Percentiles rank a stretch among this genome's conserved stretches.
Evolutionary conservation across 2,113 vertebrate species (phyloP).

Genomic region (Actinemys pallida): DNA sequence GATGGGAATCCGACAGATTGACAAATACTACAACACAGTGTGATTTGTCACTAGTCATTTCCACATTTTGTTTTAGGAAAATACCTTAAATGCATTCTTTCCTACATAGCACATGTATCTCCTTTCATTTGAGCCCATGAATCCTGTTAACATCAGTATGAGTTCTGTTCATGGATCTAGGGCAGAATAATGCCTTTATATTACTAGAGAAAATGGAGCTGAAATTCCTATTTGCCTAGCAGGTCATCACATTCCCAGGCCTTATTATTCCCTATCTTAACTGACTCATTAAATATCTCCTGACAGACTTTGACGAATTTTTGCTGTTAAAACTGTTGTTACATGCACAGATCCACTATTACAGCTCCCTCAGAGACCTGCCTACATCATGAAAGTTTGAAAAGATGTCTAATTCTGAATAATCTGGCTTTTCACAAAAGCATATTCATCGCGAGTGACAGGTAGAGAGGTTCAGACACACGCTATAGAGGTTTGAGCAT

Average conservation of each 20-base stretch:
- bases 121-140: not conserved
- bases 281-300: constrained; percentile 69
- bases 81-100: not conserved
- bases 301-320: constrained; percentile 75
- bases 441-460: constrained; percentile 71
- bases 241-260: constrained; percentile 18
- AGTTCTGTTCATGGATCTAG: not conserved
- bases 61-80: not conserved
- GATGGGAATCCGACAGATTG: not conserved
- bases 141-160: constrained; percentile 6
- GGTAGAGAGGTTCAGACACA: constrained; percentile 33
- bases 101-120: not conserved
- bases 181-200: constrained; percentile 15
- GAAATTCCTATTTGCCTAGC: constrained; percentile 41
- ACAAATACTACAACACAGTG: not conserved
- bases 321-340: constrained; percentile 75
- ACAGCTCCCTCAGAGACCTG: constrained; percentile 57
- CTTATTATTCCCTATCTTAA: constrained; percentile 64
- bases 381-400: constrained; percentile 63
- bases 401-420: constrained; percentile 66
- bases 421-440: constrained; percentile 65
- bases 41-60: not conserved
- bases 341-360: constrained; percentile 59
- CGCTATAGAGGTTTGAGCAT: constrained; percentile 54
- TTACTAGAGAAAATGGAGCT: constrained; percentile 35